Conservation (phyloP, 2,888 invertebrate genomes). For the Apodemia zela region DNA sequence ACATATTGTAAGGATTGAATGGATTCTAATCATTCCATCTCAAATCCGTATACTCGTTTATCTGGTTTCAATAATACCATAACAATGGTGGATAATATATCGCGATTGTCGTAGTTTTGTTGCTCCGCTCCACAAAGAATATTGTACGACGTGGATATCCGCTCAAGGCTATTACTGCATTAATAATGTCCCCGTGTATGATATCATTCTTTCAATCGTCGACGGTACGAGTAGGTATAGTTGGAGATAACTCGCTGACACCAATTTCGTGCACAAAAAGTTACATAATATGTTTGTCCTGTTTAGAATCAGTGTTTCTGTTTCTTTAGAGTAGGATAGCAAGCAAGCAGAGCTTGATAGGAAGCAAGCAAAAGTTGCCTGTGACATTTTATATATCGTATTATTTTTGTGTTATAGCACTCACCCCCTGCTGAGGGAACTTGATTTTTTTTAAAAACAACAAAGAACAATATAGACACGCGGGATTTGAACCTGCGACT, state of each 20-base stretch:
- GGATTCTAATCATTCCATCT: slow-evolving; percentile 1
- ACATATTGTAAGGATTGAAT: not conserved
- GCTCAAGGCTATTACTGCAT: slow-evolving; percentile 41
- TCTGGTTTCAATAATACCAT: not conserved
- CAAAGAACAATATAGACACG: no score
- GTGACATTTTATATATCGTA: no score
- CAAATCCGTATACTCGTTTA: not conserved
- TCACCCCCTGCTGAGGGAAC: no score
- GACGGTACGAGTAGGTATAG: slow-evolving; percentile 22
- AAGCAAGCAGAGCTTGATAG: no score
- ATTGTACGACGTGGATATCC: slow-evolving; percentile 26
- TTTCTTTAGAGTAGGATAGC: no score
- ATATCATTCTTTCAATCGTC: slow-evolving; percentile 43
- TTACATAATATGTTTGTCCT: not conserved
- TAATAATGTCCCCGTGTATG: slow-evolving; percentile 48
- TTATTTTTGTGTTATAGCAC: no score
- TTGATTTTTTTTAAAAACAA: no score
- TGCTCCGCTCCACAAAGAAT: slow-evolving; percentile 23
- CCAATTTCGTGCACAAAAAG: not conserved
- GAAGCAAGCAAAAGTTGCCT: no score
- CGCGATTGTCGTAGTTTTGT: slow-evolving; percentile 12
- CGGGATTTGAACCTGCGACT: no score
- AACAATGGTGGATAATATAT: slow-evolving; percentile 12
- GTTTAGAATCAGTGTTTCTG: no score
- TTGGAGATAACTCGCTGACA: not conserved